A percentile compares a stretch with the other conserved stretches of the same genome.
Conservation (phyloP, 2,888 invertebrate genomes). For the Nemotelus pantherinus region DNA sequence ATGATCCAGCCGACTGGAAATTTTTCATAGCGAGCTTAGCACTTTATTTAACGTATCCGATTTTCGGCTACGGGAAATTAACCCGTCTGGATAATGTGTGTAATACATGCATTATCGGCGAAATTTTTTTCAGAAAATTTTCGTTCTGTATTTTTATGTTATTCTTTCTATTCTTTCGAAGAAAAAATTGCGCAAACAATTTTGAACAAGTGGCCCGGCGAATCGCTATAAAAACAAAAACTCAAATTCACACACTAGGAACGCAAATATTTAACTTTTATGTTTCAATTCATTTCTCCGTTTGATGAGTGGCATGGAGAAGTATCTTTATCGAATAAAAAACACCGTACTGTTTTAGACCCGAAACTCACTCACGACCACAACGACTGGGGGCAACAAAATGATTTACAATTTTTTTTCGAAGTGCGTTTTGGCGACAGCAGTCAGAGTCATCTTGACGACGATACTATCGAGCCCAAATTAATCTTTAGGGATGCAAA, state of each 20-base stretch:
- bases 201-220: no score
- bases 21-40: slow-evolving; percentile 6
- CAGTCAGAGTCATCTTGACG: slow-evolving; percentile 4
- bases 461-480: slow-evolving; percentile 23
- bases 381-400: slow-evolving; percentile 1
- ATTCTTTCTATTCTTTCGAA: no score
- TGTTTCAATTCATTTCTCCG: no score
- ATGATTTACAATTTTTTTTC: slow-evolving; percentile 24
- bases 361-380: slow-evolving; percentile 1
- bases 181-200: no score
- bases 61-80: slow-evolving; percentile 7
- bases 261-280: no score
- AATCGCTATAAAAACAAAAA: no score
- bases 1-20: neutral
- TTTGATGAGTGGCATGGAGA: no score
- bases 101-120: no score
- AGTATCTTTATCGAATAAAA: no score
- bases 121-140: no score
- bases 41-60: slow-evolving; percentile 21
- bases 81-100: neutral
- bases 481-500: slow-evolving; percentile 25
- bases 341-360: neutral
- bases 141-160: no score
- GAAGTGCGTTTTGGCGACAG: neutral
- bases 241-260: no score